A percentile compares a stretch with the other conserved stretches of the same genome.
phyloP scores from a whole-genome alignment of 1,140 invertebrate species.

The Bombus affinis region DNA sequence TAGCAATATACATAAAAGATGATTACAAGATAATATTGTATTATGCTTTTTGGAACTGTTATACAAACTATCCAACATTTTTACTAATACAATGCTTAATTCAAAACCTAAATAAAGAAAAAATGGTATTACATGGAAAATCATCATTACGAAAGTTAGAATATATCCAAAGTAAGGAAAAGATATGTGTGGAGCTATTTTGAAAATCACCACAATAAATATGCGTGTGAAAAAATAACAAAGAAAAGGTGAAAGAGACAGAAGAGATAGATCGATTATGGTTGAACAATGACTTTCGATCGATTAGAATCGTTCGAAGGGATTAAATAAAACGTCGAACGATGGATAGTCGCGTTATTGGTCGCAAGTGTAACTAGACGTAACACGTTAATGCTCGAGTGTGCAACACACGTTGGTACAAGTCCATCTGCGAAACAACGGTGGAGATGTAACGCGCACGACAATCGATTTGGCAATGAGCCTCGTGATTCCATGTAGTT shows the following conservation, averaged over 20 bases:
- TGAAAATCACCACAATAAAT: neutral
- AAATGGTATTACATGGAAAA: no score
- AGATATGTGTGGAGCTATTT: no score
- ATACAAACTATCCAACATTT: no score
- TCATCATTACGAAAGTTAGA: no score
- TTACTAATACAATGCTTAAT: no score
- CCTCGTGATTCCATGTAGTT: neutral
- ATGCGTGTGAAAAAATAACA: neutral
- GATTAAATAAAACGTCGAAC: neutral
- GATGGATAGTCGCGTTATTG: neutral
- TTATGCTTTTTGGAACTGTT: no score
- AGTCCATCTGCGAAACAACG: neutral
- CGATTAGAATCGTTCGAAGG: neutral
- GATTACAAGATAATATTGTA: no score
- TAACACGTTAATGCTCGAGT: neutral
- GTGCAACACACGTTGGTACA: neutral
- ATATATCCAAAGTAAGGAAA: no score
- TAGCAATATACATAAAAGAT: no score
- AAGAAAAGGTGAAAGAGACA: neutral
- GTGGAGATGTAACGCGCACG: neutral
- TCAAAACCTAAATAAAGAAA: no score
- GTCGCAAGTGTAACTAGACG: neutral
- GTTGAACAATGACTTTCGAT: neutral
- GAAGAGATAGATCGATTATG: neutral
- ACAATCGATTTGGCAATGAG: slow-evolving; percentile 26